Evolutionary conservation across 2,113 vertebrate genomes (phyloP).

Genomic region (Athene noctua): DNA sequence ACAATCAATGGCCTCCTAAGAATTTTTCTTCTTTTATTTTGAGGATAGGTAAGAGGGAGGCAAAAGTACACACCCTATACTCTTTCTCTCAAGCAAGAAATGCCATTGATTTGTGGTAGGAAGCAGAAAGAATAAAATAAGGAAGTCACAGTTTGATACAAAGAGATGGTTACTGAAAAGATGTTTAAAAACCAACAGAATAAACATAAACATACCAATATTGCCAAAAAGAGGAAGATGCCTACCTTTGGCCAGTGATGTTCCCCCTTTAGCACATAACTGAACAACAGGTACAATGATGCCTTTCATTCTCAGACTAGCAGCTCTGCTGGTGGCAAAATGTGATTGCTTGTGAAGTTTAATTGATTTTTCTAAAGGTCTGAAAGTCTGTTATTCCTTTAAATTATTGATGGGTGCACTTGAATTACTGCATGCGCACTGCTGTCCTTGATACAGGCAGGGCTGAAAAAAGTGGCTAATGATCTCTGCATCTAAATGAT

Average conservation of each 20-base stretch:
- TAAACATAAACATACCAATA: neutral
- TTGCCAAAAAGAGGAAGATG: neutral
- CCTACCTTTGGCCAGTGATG: neutral
- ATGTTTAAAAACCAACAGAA: neutral
- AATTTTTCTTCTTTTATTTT: neutral
- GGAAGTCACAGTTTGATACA: neutral
- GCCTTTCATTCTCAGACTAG: neutral
- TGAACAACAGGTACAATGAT: neutral
- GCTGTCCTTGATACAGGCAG: neutral
- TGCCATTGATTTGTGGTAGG: neutral
- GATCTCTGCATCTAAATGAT: neutral
- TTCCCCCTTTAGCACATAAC: neutral
- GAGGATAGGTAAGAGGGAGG: neutral
- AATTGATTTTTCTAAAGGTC: slow-evolving; percentile 29
- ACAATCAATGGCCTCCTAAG: neutral
- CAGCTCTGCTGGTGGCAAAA: neutral
- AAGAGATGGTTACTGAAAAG: neutral
- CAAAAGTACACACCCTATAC: neutral
- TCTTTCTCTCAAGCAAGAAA: neutral
- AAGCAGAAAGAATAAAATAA: neutral
- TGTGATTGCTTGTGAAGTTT: neutral
- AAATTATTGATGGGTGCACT: slow-evolving; percentile 7
- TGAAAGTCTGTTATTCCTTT: neutral
- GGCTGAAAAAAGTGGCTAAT: neutral
- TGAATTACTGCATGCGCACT: neutral